Evolutionary conservation across 2,888 invertebrate species (phyloP).

Genomic region (Oligia fasciuncula): DNA sequence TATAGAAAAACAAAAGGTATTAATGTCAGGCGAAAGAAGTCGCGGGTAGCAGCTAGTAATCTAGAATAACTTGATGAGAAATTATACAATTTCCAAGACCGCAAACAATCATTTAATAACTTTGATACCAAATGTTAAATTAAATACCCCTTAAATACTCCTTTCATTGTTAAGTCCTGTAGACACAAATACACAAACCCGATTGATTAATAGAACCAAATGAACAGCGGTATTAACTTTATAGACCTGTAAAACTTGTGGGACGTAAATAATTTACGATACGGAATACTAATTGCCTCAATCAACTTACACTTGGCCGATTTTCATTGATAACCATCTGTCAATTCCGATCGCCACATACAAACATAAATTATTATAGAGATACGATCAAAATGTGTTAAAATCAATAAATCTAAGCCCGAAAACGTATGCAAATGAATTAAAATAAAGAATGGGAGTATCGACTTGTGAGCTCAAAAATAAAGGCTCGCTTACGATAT

Average conservation of each 20-base stretch:
- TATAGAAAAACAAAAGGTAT: too few species aligned
- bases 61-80: neutral
- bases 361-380: constrained; percentile 47
- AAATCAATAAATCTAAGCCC: constrained; percentile 53
- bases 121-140: too few species aligned
- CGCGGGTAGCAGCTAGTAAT: neutral
- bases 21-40: too few species aligned
- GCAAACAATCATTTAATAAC: too few species aligned
- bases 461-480: constrained; percentile 27
- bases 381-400: constrained; percentile 56
- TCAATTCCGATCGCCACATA: constrained; percentile 41
- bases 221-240: constrained; percentile 35
- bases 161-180: too few species aligned
- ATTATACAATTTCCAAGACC: neutral
- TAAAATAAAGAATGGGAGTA: constrained; percentile 33
- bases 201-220: constrained; percentile 41
- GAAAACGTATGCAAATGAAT: constrained; percentile 58
- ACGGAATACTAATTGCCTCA: constrained; percentile 45
- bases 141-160: too few species aligned
- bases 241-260: constrained; percentile 35
- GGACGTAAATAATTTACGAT: constrained; percentile 41
- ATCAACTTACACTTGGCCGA: constrained; percentile 33
- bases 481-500: constrained; percentile 24
- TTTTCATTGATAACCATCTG: constrained; percentile 54
- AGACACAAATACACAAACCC: neutral